phyloP scores from a whole-genome alignment of 2,888 invertebrate genomes.

The Oligia latruncula region DNA sequence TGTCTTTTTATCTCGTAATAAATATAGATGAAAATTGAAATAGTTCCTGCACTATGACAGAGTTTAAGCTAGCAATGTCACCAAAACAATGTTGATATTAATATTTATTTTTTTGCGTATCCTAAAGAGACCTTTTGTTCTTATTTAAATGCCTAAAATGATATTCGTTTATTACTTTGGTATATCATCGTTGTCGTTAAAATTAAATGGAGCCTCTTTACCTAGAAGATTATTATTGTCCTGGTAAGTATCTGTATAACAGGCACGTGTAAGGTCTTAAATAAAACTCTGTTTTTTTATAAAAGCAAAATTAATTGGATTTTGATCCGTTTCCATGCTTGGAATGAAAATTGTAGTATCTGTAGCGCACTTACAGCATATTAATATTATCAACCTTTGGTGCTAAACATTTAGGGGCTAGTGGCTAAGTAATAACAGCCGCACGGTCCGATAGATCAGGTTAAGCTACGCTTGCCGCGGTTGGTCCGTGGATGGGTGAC shows the following conservation, averaged over 20 bases:
- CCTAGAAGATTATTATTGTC: neutral
- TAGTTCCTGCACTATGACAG: no score
- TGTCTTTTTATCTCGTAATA: no score
- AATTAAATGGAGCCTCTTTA: neutral
- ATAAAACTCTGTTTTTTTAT: neutral
- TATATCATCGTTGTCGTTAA: neutral
- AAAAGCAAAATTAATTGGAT: neutral
- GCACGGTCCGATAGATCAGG: no score
- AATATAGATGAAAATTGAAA: no score
- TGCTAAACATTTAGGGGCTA: neutral
- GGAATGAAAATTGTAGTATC: neutral
- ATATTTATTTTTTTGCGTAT: neutral
- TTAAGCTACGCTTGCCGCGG: no score
- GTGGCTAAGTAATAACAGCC: no score
- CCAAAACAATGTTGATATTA: neutral
- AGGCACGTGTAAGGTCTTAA: slow-evolving; percentile 8
- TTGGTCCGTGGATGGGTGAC: no score
- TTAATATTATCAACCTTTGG: neutral
- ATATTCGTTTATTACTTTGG: neutral
- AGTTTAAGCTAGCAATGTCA: neutral
- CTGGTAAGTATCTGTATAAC: neutral
- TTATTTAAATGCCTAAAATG: neutral
- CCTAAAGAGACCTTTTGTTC: neutral
- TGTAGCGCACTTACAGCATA: neutral
- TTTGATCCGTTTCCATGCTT: neutral